phyloP scores from a whole-genome alignment of 2,888 invertebrate species.

The Scaptomyza cyrtandrae region DNA sequence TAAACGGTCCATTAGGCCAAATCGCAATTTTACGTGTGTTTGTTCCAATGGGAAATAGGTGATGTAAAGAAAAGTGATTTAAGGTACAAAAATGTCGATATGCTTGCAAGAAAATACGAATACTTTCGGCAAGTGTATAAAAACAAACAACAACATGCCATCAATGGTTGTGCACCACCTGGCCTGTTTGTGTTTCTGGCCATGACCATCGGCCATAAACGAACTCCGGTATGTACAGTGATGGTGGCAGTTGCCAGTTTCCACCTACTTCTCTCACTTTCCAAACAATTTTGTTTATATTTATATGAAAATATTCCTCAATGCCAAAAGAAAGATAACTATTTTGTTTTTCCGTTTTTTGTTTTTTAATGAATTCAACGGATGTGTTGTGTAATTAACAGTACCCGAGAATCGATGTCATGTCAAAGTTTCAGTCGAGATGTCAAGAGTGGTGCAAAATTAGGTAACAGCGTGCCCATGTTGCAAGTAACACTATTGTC shows the following conservation, averaged over 20 bases:
- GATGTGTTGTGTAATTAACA: background rate
- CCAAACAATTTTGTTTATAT: no score
- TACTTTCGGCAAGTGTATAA: background rate
- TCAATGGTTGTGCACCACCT: constrained; percentile 19
- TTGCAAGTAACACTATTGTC: background rate
- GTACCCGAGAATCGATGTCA: background rate
- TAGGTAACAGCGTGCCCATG: background rate
- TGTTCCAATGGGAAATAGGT: no score
- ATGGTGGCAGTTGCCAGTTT: background rate
- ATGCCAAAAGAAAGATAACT: no score
- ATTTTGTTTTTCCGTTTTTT: no score
- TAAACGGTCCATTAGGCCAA: no score
- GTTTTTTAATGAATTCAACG: no score
- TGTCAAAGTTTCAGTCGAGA: background rate
- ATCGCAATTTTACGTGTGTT: no score
- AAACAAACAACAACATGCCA: background rate
- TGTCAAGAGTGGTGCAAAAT: background rate
- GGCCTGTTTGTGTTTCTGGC: background rate
- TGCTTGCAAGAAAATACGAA: background rate
- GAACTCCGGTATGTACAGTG: background rate
- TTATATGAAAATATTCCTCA: no score
- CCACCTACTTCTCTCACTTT: no score
- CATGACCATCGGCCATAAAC: background rate
- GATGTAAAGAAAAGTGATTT: no score
- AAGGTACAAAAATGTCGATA: background rate